phyloP scores from a whole-genome alignment of 2,797 vertebrate species.

The Danio aesculapii region DNA sequence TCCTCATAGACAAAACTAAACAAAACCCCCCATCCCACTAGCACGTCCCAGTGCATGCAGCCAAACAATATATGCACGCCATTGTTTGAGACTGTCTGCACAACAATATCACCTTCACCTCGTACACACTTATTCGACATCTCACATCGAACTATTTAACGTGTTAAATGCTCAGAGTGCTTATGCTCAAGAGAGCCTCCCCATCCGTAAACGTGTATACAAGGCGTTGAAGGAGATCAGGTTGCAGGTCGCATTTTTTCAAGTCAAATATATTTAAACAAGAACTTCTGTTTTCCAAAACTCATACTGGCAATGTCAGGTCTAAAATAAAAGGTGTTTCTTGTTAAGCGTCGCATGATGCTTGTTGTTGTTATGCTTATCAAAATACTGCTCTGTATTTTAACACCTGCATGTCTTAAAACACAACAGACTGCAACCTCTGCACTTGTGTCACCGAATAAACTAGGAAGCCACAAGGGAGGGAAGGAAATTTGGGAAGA shows the following conservation, averaged over 20 bases:
- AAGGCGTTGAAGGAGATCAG: conserved; percentile 56
- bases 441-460: conserved; percentile 19
- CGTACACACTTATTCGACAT: conserved; percentile 64
- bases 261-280: conserved; percentile 55
- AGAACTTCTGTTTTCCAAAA: conserved; percentile 55
- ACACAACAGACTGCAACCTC: conserved; percentile 46
- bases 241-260: conserved; percentile 50
- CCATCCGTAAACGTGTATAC: conserved; percentile 51
- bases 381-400: conserved; percentile 55
- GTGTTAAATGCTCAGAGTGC: conserved; percentile 69
- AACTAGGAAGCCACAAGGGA: conserved; percentile 14
- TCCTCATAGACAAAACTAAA: not conserved
- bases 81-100: conserved; percentile 48
- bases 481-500: not conserved
- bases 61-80: conserved; percentile 46
- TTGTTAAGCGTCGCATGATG: conserved; percentile 49
- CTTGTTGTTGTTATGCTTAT: conserved; percentile 51
- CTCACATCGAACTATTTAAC: conserved; percentile 68
- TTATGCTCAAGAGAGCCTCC: conserved; percentile 51
- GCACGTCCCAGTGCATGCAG: conserved; percentile 21
- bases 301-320: conserved; percentile 51
- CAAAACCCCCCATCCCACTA: not conserved
- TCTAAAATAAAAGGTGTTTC: conserved; percentile 56
- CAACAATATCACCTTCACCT: conserved; percentile 53
- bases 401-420: conserved; percentile 59